Conservation (phyloP, 2,113 vertebrate species). For the Clupea harengus region DNA sequence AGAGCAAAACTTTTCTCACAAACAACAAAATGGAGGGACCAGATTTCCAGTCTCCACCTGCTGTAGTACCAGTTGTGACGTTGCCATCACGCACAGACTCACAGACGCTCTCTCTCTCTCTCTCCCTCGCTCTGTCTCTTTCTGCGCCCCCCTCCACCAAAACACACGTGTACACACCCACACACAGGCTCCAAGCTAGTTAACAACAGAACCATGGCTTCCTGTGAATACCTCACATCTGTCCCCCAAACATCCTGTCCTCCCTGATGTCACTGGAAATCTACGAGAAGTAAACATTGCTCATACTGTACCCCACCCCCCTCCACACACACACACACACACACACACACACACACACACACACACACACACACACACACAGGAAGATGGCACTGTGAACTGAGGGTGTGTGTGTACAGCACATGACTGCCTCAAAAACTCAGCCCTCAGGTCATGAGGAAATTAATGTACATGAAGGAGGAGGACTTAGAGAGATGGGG, state of each 20-base stretch:
- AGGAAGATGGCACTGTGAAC: slow-evolving; percentile 11
- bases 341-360: slow-evolving; percentile 19
- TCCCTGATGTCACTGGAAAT: neutral
- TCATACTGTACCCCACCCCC: neutral
- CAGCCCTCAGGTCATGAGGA: neutral
- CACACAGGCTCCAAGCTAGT: too few species aligned
- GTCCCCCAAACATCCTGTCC: neutral
- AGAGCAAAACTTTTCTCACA: neutral
- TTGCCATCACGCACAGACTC: neutral
- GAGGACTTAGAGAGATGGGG: neutral
- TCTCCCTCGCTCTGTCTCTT: neutral
- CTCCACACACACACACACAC: slow-evolving; percentile 37
- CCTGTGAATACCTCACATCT: neutral
- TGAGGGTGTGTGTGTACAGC: neutral
- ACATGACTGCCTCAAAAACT: neutral
- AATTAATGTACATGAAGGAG: neutral
- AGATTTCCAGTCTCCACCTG: neutral
- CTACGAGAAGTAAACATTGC: slow-evolving; percentile 43
- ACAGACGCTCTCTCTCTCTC: too few species aligned
- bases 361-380: slow-evolving; percentile 2
- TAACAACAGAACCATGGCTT: neutral
- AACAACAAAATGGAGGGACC: neutral
- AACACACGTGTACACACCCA: too few species aligned
- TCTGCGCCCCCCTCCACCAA: neutral
- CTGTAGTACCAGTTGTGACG: neutral